These are phyloP conservation scores for Agraylea sexmaculata DNA, from an alignment of 1,140 invertebrate genomes.

Conservation along the genomic window DNA sequence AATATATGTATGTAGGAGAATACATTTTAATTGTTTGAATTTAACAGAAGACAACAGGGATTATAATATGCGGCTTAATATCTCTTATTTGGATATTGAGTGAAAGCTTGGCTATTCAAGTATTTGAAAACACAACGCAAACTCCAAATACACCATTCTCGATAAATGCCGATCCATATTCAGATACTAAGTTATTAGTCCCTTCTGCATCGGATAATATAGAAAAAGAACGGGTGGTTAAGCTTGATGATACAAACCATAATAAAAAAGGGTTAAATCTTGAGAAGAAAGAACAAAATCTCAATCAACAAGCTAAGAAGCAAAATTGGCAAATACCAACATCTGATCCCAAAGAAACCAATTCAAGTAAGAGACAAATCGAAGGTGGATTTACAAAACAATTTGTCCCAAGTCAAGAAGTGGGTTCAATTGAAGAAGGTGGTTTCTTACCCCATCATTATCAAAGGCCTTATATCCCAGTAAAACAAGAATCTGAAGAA, in stretches of 20 bases:
- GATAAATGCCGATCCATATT: conserved; percentile 5
- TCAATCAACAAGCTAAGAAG: conserved; percentile 3
- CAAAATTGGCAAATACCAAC: conserved; percentile 20
- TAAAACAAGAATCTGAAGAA: no score
- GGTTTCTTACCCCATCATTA: conserved; percentile 17
- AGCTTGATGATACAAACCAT: conserved; percentile 4
- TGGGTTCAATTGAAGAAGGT: conserved; percentile 16
- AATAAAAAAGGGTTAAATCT: no score
- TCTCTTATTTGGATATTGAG: conserved; percentile 14
- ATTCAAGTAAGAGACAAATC: conserved; percentile 20
- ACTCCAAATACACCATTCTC: conserved; percentile 6
- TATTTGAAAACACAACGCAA: conserved; percentile 16
- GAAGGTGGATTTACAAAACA: conserved; percentile 1
- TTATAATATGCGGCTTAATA: conserved; percentile 10
- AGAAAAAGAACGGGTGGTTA: neutral
- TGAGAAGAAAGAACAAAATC: conserved; percentile 6
- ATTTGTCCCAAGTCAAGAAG: conserved; percentile 18
- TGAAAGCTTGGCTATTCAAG: conserved; percentile 15
- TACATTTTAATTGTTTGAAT: conserved; percentile 9
- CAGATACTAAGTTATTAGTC: conserved; percentile 1
- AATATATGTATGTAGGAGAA: neutral
- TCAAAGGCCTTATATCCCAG: conserved; percentile 12
- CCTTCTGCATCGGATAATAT: conserved; percentile 6
- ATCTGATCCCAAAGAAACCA: conserved; percentile 16
- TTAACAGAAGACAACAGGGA: conserved; percentile 13